phyloP scores from a whole-genome alignment of 2,113 vertebrate species.

The Trinectes maculatus region DNA sequence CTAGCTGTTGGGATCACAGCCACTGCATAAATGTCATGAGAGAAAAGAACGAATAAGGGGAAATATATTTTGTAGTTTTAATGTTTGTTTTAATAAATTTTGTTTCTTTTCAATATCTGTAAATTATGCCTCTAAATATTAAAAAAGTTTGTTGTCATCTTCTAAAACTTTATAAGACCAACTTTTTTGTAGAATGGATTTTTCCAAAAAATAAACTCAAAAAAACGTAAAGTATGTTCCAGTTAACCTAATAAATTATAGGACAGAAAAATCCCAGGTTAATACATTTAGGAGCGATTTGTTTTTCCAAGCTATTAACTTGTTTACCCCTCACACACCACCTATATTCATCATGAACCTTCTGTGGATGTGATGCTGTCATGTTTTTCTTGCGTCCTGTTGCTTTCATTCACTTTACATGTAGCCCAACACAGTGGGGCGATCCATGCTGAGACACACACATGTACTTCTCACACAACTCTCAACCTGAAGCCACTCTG shows the following conservation, averaged over 20 bases:
- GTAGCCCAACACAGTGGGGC: not conserved
- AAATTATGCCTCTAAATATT: slow-evolving; percentile 19
- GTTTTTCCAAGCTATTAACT: slow-evolving; percentile 25
- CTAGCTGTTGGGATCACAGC: not conserved
- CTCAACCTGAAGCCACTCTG: slow-evolving; percentile 52
- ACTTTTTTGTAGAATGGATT: no score
- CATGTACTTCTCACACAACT: slow-evolving; percentile 44
- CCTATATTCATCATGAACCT: not conserved
- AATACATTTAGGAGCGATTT: slow-evolving; percentile 48
- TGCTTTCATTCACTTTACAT: not conserved
- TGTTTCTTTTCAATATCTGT: slow-evolving; percentile 1
- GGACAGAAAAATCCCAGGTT: slow-evolving; percentile 18
- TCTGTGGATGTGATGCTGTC: slow-evolving; percentile 8
- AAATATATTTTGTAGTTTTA: slow-evolving; percentile 22
- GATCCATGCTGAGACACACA: not conserved
- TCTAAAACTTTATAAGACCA: slow-evolving; percentile 18
- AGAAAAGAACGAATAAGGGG: not conserved
- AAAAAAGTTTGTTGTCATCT: slow-evolving; percentile 12
- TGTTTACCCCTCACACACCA: slow-evolving; percentile 20
- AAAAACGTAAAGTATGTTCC: not conserved
- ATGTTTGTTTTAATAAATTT: slow-evolving; percentile 8
- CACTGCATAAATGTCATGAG: not conserved
- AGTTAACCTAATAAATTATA: slow-evolving; percentile 34
- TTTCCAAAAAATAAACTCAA: slow-evolving; percentile 3
- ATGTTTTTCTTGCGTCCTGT: slow-evolving; percentile 24